These are phyloP conservation scores for Drosophila barbarae DNA, from an alignment of 2,888 invertebrate genomes.

Conservation along the genomic window DNA sequence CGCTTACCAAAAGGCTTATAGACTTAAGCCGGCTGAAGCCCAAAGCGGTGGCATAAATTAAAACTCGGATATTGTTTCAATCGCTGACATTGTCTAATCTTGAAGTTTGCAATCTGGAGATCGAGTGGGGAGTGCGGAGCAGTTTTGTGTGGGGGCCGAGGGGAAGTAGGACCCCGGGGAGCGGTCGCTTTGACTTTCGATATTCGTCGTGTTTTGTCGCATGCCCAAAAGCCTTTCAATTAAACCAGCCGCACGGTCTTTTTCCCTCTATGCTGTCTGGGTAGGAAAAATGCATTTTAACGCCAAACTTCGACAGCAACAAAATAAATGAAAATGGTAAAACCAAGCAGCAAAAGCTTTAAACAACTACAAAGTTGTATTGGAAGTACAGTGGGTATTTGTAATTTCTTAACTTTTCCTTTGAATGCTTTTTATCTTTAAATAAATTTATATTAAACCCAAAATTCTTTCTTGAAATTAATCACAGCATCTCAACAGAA, in stretches of 20 bases:
- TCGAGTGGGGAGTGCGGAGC: background rate
- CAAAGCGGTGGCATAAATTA: conserved; percentile 45
- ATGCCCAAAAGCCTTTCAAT: conserved; percentile 65
- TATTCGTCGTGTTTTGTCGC: conserved; percentile 49
- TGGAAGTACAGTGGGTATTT: conserved; percentile 17
- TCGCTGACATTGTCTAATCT: conserved; percentile 44
- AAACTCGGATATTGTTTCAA: conserved; percentile 43
- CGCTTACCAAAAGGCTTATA: conserved; percentile 23
- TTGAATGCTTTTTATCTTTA: background rate
- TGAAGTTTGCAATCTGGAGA: conserved; percentile 31
- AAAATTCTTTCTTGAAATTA: background rate
- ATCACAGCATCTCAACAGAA: background rate
- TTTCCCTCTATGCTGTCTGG: conserved; percentile 5
- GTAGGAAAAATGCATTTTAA: conserved; percentile 50
- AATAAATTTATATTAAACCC: background rate
- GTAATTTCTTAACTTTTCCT: background rate
- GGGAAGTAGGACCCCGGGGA: background rate
- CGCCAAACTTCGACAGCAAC: conserved; percentile 56
- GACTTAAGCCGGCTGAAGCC: conserved; percentile 29
- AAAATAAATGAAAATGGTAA: conserved; percentile 20
- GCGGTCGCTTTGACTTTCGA: conserved; percentile 43
- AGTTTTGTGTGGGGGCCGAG: background rate
- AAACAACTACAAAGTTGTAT: conserved; percentile 20
- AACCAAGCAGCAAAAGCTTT: conserved; percentile 7
- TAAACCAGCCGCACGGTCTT: conserved; percentile 65